phyloP scores from a whole-genome alignment of 1,140 invertebrate genomes.

The Drosophila carrolli region DNA sequence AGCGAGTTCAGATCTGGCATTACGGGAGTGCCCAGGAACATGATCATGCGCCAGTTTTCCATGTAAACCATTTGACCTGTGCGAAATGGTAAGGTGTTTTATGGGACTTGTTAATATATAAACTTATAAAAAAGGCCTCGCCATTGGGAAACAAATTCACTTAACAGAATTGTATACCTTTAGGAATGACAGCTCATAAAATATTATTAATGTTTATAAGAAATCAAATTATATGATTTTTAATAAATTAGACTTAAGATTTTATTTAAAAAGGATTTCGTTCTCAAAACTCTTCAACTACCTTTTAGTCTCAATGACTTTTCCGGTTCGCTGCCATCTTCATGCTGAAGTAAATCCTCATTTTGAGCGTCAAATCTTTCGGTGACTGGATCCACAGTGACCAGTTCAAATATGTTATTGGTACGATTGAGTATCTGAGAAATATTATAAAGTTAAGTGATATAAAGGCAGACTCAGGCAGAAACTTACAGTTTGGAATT shows the following conservation, averaged over 20 bases:
- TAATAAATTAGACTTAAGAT: neutral
- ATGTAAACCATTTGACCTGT: constrained; percentile 98
- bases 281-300: constrained; percentile 68
- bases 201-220: neutral
- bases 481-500: constrained; percentile 94
- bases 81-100: neutral
- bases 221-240: neutral
- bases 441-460: neutral
- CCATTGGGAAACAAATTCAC: neutral
- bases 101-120: neutral
- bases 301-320: constrained; percentile 93
- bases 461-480: neutral
- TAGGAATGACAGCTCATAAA: neutral
- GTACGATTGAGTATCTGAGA: constrained; percentile 95
- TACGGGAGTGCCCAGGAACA: constrained; percentile 97
- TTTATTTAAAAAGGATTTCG: neutral
- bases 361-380: constrained; percentile 87
- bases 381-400: constrained; percentile 93
- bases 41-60: constrained; percentile 98
- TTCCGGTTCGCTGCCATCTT: constrained; percentile 88
- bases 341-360: constrained; percentile 87
- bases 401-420: constrained; percentile 97
- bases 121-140: neutral
- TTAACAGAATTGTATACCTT: neutral
- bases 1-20: constrained; percentile 96